Percentiles rank a stretch among this genome's conserved stretches.
Evolutionary conservation across 2,113 vertebrate genomes (phyloP).

Genomic region (Brienomyrus longianalis): DNA sequence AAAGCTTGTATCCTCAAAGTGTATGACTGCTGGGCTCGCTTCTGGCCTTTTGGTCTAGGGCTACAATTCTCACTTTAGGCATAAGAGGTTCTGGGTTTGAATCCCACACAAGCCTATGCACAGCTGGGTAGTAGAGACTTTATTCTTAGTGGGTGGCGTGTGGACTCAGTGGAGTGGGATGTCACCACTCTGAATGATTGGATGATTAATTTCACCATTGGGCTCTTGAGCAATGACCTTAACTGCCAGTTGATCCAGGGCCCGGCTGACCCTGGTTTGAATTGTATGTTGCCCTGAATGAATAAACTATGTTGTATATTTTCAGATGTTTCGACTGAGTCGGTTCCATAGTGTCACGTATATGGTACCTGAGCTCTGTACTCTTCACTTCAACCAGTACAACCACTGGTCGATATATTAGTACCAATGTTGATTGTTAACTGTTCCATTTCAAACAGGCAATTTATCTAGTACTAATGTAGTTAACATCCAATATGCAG

Average conservation of each 20-base stretch:
- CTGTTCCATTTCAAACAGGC: neutral
- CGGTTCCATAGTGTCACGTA: neutral
- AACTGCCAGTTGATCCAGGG: neutral
- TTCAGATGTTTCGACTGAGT: neutral
- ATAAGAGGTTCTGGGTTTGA: neutral
- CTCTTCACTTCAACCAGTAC: neutral
- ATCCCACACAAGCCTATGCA: neutral
- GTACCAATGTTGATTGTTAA: neutral
- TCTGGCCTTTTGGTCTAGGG: neutral
- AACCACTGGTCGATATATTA: neutral
- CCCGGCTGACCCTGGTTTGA: neutral
- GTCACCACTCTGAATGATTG: neutral
- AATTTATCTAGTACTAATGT: neutral
- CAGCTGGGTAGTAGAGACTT: neutral
- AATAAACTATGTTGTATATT: neutral
- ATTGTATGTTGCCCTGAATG: neutral
- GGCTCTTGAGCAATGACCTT: neutral
- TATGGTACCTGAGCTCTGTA: neutral
- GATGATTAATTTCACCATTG: neutral
- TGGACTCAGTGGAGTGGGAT: neutral
- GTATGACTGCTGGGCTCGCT: neutral
- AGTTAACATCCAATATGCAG: neutral
- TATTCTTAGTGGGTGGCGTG: neutral
- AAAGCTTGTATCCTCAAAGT: neutral
- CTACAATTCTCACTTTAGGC: neutral